Evolutionary conservation across 2,888 invertebrate genomes (phyloP).

Genomic region (Parochlus steinenii): DNA sequence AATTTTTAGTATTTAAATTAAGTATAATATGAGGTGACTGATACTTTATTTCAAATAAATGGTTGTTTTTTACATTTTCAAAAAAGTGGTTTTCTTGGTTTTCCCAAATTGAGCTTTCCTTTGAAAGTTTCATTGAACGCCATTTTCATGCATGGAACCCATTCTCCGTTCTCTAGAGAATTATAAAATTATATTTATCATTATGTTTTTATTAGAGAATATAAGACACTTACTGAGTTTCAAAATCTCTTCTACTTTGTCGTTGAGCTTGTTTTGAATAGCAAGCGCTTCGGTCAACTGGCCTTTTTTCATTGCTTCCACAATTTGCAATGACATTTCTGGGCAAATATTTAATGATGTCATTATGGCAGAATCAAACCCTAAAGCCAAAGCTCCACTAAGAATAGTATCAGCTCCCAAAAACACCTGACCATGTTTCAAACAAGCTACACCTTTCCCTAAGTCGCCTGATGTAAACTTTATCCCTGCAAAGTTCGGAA

Average conservation of each 20-base stretch:
- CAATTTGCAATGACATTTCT: slow-evolving; percentile 36
- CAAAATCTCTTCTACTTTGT: slow-evolving; percentile 28
- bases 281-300: slow-evolving; percentile 32
- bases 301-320: slow-evolving; percentile 33
- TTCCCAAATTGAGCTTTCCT: not conserved
- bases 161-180: not conserved
- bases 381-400: slow-evolving; percentile 45
- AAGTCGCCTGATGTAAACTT: slow-evolving; percentile 65
- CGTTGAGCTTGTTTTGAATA: slow-evolving; percentile 36
- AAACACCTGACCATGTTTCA: slow-evolving; percentile 38
- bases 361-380: slow-evolving; percentile 55
- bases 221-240: too few relatives aligned
- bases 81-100: not conserved
- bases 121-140: slow-evolving; percentile 6
- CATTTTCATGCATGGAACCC: slow-evolving; percentile 8
- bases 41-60: too few relatives aligned
- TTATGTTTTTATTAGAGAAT: slow-evolving; percentile 15
- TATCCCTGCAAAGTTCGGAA: slow-evolving; percentile 64
- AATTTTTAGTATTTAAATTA: not conserved
- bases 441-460: slow-evolving; percentile 45
- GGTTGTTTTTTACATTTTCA: too few relatives aligned
- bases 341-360: slow-evolving; percentile 53
- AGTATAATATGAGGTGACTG: not conserved
- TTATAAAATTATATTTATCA: not conserved
- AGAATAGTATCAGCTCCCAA: slow-evolving; percentile 48